Base-by-base conservation (phyloP, 2,888 invertebrate species). In the Dendrolimus pini region DNA sequence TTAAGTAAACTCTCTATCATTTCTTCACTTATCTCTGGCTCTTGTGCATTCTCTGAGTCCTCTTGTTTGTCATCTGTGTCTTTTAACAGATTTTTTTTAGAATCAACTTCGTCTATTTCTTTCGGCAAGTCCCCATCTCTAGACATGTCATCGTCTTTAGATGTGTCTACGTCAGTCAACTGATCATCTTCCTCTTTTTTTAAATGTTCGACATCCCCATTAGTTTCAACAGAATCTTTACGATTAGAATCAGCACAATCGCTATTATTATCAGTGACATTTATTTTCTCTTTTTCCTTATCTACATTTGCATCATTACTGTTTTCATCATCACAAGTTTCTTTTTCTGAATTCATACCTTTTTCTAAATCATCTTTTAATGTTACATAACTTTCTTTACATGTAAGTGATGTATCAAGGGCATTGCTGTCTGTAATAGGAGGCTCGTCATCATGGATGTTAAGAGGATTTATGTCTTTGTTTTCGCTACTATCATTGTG, bases 401-500 rank as follows among this genome's bases (percentile, higher is more conserved):
- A 47, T 10, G 47, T 47, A 47, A 47, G 47, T 47, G 47, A 10
- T 12, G 12, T 12, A 47, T 47, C 47, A 30, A 30, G 6, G 30
- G 30, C 30, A 30, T 30, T 30, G 30, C 30, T 30, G 6, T 30
- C 3, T 30, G 3, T 6, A 30, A 30, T 30, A 30, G 30, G 30
- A 30, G 30, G 3, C 9, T 47, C 12, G 8, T 47, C 47, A 41
- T 61, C 60, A 55, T 61, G 62, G 41, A 60, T 55, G 56, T 57
- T 60, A n/a, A 64, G 60, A 41, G 65, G 56, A 59, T 66, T 67
- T 8, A 52, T 58, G 7, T 59, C 62, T 57, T 68, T 69, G 62
- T 61, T 84, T 64, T 88, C 89, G 13, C 76, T 73, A 65, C 91
- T 88, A 60, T 92, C 90, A 63, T 92, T 92, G 60, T 82, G 89